These are phyloP conservation scores for Axea sp. DNA, from an alignment of 2,888 invertebrate species.

Conservation along the genomic window DNA sequence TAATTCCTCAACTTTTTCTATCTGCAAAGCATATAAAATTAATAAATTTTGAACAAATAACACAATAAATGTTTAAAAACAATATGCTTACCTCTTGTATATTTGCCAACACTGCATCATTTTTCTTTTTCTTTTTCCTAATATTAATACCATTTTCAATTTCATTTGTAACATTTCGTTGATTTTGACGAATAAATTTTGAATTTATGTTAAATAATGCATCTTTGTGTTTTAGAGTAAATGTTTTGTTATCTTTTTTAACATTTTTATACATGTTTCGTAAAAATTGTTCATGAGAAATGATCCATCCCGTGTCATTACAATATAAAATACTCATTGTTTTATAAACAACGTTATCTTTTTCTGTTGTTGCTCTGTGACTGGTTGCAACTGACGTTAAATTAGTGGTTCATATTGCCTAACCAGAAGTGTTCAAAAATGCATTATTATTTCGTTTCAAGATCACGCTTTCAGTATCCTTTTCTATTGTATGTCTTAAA, in stretches of 20 bases:
- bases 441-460: too few relatives aligned
- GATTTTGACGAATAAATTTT: constrained; percentile 77
- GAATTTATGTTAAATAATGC: constrained; percentile 80
- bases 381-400: too few relatives aligned
- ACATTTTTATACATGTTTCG: constrained; percentile 78
- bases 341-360: too few relatives aligned
- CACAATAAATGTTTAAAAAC: background rate
- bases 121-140: constrained; percentile 72
- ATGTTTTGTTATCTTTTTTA: constrained; percentile 62
- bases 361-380: too few relatives aligned
- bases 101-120: constrained; percentile 4
- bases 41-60: too few relatives aligned
- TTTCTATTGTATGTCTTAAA: too few relatives aligned
- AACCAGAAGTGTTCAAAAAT: too few relatives aligned
- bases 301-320: constrained; percentile 79
- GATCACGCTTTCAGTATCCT: too few relatives aligned
- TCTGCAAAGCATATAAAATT: constrained; percentile 67
- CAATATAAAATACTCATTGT: constrained; percentile 79
- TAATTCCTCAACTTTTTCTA: constrained; percentile 69
- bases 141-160: constrained; percentile 67
- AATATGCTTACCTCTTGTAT: constrained; percentile 27
- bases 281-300: constrained; percentile 80
- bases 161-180: constrained; percentile 58
- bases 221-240: constrained; percentile 74
- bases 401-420: too few relatives aligned